Percentiles rank a stretch among this genome's conserved stretches.
These are phyloP conservation scores for Heliconius hermathena DNA, from an alignment of 1,140 invertebrate genomes.

Conservation along the genomic window DNA sequence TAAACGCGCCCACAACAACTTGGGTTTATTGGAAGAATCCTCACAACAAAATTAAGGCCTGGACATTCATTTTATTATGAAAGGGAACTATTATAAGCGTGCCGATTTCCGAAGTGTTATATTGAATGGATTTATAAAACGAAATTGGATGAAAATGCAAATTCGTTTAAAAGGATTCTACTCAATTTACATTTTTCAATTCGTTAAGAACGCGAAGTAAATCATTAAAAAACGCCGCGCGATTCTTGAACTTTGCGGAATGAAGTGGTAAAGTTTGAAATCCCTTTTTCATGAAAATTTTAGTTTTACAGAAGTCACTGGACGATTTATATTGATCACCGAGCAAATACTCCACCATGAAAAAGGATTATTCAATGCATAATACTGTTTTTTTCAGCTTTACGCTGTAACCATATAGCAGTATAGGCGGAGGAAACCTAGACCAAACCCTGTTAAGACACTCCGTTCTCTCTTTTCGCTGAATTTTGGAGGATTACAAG, in stretches of 20 bases:
- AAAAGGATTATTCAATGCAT: too few species aligned
- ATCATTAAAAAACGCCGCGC: constrained; percentile 21
- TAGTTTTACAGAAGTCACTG: constrained; percentile 7
- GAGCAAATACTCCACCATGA: not conserved
- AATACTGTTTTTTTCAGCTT: too few species aligned
- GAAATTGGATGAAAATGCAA: constrained; percentile 13
- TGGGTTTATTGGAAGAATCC: constrained; percentile 25
- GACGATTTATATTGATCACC: not conserved
- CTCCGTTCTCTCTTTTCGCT: too few species aligned
- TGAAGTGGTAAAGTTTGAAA: constrained; percentile 17
- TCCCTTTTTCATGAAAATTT: constrained; percentile 1
- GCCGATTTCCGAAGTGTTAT: constrained; percentile 14
- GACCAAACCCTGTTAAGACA: too few species aligned
- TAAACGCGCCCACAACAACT: constrained; percentile 40
- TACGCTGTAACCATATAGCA: too few species aligned
- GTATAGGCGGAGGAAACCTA: too few species aligned
- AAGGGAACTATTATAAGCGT: constrained; percentile 19
- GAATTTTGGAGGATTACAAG: too few species aligned
- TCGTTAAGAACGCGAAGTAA: constrained; percentile 20
- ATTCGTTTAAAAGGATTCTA: constrained; percentile 27
- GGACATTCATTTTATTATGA: constrained; percentile 15
- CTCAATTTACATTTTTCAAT: constrained; percentile 21
- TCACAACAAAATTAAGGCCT: not conserved
- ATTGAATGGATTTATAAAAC: constrained; percentile 15
- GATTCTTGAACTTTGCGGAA: constrained; percentile 14